phyloP scores from a whole-genome alignment of 2,888 invertebrate genomes.

The Andrena fulva region DNA sequence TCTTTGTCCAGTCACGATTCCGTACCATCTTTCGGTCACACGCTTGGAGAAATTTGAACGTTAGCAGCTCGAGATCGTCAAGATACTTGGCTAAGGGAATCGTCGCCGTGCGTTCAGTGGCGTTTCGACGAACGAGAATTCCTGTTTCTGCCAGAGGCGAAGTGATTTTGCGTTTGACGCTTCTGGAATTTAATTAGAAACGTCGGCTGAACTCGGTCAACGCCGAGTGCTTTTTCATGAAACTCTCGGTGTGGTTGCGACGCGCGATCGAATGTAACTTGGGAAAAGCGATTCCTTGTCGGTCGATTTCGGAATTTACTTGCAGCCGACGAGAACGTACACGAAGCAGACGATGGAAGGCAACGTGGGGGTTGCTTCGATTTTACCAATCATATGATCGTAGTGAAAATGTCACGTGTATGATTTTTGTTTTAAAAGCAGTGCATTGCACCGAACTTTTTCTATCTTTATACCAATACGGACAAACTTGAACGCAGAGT shows the following conservation, averaged over 20 bases:
- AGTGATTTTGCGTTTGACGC: constrained; percentile 19
- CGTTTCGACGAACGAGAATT: constrained; percentile 3
- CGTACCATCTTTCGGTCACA: constrained; percentile 18
- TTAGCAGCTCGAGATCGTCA: neutral
- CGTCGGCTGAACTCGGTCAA: constrained; percentile 1
- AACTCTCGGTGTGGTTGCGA: neutral
- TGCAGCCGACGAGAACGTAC: neutral
- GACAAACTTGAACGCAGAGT: no score
- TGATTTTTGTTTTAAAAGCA: neutral
- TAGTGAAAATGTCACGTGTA: neutral
- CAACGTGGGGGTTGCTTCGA: neutral
- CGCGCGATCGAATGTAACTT: constrained; percentile 5
- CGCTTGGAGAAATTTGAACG: constrained; percentile 6
- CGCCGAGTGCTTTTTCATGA: neutral
- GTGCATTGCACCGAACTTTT: neutral
- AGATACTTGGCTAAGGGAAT: constrained; percentile 20
- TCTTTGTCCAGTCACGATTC: constrained; percentile 17
- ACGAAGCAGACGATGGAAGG: neutral
- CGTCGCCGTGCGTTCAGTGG: constrained; percentile 4
- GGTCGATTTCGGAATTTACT: neutral
- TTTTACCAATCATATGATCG: neutral
- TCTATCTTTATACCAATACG: no score
- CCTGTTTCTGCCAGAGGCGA: constrained; percentile 1
- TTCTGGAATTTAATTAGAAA: constrained; percentile 44
- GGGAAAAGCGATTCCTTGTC: neutral